Percentiles rank a stretch among this genome's conserved stretches.
Conservation (phyloP, 2,113 vertebrate species). For the Diglossa brunneiventris region DNA sequence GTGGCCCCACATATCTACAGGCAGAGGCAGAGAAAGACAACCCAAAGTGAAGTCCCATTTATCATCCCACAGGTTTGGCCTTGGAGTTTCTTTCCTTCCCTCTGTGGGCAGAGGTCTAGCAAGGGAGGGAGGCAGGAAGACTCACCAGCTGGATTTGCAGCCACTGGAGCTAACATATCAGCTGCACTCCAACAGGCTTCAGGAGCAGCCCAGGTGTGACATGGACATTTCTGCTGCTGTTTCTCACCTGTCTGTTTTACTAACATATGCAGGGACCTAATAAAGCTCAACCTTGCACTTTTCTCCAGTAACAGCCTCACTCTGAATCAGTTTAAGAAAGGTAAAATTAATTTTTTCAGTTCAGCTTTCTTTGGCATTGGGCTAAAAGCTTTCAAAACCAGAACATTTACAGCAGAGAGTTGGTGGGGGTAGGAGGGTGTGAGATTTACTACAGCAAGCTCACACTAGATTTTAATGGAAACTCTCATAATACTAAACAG, state of each 20-base stretch:
- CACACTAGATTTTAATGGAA: not conserved
- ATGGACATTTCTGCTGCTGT: not conserved
- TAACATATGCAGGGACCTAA: not conserved
- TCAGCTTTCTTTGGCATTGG: not conserved
- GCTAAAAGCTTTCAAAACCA: not conserved
- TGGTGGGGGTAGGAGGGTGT: not conserved
- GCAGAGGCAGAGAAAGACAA: not conserved
- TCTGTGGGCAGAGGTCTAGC: not conserved
- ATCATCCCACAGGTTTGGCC: not conserved
- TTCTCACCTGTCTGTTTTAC: not conserved
- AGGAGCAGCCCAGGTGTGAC: not conserved
- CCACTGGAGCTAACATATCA: not conserved
- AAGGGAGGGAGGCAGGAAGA: not conserved
- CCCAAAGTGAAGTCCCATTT: not conserved
- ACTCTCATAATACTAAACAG: not conserved
- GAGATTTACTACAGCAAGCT: not conserved
- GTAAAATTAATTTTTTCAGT: not conserved
- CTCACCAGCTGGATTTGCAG: not conserved
- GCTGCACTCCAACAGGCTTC: not conserved
- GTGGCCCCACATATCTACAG: rapidly evolving
- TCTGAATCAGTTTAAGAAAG: not conserved
- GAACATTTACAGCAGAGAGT: not conserved
- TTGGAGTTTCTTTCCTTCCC: not conserved
- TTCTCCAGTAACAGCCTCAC: not conserved
- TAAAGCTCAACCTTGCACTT: not conserved